Conservation (phyloP, 2,113 vertebrate genomes). For the Steatornis caripensis region DNA sequence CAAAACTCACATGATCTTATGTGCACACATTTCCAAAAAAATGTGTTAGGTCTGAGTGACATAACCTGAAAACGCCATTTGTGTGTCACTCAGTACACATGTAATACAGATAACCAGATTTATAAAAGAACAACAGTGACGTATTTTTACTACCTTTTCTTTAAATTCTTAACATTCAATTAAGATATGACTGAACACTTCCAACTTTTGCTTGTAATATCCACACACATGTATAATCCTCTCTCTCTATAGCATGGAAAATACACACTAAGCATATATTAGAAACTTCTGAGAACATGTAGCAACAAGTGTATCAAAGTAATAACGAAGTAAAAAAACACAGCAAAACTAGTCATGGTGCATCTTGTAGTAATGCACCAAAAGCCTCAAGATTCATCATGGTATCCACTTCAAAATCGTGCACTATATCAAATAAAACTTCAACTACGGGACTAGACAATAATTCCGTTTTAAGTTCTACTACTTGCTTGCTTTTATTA, state of each 20-base stretch:
- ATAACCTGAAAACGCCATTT: not conserved
- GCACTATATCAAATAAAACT: not conserved
- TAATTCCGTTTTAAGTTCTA: not conserved
- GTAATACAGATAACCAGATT: not conserved
- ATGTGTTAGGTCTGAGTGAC: not conserved
- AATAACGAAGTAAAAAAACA: not conserved
- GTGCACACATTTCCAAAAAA: not conserved
- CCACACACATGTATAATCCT: not conserved
- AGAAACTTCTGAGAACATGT: not conserved
- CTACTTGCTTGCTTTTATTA: not conserved
- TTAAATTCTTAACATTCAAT: not conserved
- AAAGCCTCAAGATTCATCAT: not conserved
- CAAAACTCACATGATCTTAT: not conserved
- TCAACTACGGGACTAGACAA: not conserved
- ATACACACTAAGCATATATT: not conserved
- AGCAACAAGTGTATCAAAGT: not conserved
- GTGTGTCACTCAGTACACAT: not conserved
- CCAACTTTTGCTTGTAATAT: not conserved
- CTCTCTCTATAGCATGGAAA: not conserved
- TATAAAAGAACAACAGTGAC: rapidly evolving
- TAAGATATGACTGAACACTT: not conserved
- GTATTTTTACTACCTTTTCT: not conserved
- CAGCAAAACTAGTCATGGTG: not conserved
- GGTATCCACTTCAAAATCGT: not conserved
- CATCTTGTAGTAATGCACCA: not conserved